Conservation (phyloP, 2,113 vertebrate genomes). For the Bubalus kerabau region DNA sequence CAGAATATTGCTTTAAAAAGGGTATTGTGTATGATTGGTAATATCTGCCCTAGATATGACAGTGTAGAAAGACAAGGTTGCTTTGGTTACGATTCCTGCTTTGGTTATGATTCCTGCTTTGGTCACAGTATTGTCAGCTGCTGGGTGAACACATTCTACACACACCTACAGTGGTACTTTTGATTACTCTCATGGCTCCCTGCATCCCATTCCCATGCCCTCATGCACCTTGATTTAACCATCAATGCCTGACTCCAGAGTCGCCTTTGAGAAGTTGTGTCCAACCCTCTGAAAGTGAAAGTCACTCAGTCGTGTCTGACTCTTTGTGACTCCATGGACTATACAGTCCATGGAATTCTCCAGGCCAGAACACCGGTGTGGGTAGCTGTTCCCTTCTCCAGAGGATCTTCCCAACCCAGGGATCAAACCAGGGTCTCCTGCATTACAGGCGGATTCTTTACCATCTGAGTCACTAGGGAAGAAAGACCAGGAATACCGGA, state of each 20-base stretch:
- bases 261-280: not conserved
- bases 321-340: not conserved
- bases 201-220: accelerated
- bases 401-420: too few relatives aligned
- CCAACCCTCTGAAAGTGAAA: not conserved
- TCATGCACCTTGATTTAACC: not conserved
- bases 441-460: too few relatives aligned
- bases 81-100: not conserved
- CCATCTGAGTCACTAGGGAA: too few relatives aligned
- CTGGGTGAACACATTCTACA: not conserved
- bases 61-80: accelerated
- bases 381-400: too few relatives aligned
- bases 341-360: not conserved
- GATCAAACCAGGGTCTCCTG: too few relatives aligned
- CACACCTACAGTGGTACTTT: not conserved
- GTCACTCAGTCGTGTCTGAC: not conserved
- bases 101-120: not conserved
- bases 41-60: not conserved
- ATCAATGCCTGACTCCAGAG: not conserved
- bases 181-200: not conserved
- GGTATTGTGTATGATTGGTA: not conserved
- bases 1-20: not conserved
- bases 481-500: not conserved
- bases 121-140: not conserved
- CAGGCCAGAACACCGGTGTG: not conserved